Evolutionary conservation across 92 coral and sea anemone species (phyloP), one percentile per base, ranked within the genome.

Genomic region (Zoanthus gigantus): DNA sequence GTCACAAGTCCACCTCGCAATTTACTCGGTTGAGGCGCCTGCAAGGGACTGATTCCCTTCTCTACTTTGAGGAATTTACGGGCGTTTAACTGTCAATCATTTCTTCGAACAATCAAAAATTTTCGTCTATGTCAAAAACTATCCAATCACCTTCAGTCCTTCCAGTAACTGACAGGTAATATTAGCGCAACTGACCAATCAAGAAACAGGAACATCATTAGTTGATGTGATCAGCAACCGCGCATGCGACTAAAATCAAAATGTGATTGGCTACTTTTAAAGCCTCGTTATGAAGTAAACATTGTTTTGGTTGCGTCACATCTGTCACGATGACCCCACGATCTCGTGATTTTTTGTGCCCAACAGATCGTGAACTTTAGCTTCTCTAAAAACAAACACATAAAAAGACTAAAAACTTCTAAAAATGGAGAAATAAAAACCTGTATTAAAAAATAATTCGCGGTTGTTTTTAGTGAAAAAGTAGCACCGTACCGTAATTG

Each of bases 161-260:
- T 58, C 1, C 15, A 44, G 37, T 92, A 92, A 92, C 87, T 90
- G 95, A 87, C 93, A 90, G 45, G 44, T 50, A 17, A 11, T 1
- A 28, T 77, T 45, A 52, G 63, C 15, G 42, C 29, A 48, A 69
- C 29, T 78, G 89, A 28, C 95, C 95, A 92, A 92, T 92, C n/a
- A 58, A 14, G 65, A 58, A 10, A 14, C 85, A 85, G 78, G 81
- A 77, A 53, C 58, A 44, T 53, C 30, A 13, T 23, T 58, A 0
- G 16, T 50, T 60, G 6, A 71, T 57, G 72, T 28, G 68, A 65
- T 61, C 29, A 42, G 58, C 58, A 18, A 10, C 65, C 60, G 45
- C 76, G 84, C 48, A 78, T 42, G 28, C 8, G 47, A 65, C 60
- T 48, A 37, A 18, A 60, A 10, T 58, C 18, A 58, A 58, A 58